Conservation (phyloP, 2,113 vertebrate genomes). For the Ranitomeya variabilis region DNA sequence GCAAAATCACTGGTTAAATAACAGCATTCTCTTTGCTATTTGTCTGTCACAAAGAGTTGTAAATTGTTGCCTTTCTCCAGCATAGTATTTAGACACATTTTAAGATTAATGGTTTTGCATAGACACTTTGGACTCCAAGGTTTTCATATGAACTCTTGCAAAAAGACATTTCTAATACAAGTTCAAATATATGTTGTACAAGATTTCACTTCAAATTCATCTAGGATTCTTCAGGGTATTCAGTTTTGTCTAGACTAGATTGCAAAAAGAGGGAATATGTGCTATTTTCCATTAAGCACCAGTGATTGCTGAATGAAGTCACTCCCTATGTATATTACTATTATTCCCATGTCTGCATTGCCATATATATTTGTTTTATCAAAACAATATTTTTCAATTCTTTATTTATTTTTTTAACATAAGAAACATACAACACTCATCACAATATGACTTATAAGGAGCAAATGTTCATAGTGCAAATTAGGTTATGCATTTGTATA, state of each 20-base stretch:
- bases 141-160: constrained; percentile 69
- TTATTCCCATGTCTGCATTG: neutral
- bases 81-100: constrained; percentile 73
- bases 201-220: constrained; percentile 51
- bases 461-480: too few species aligned
- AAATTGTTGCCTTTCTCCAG: constrained; percentile 76
- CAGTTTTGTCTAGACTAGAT: neutral
- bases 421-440: too few species aligned
- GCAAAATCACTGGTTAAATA: constrained; percentile 75
- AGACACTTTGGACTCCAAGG: constrained; percentile 71
- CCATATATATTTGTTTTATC: neutral
- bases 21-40: constrained; percentile 68
- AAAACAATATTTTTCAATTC: too few species aligned
- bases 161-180: constrained; percentile 66
- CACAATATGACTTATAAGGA: too few species aligned
- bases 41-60: constrained; percentile 68
- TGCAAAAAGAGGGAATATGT: neutral
- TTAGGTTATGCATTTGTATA: too few species aligned
- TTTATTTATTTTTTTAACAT: too few species aligned
- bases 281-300: neutral
- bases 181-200: constrained; percentile 59
- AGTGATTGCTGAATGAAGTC: neutral
- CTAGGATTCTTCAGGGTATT: constrained; percentile 52
- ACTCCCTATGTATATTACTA: neutral
- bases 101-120: constrained; percentile 80